Base-by-base conservation (phyloP, 2,113 vertebrate genomes). In the Genyomyrus donnyi region DNA sequence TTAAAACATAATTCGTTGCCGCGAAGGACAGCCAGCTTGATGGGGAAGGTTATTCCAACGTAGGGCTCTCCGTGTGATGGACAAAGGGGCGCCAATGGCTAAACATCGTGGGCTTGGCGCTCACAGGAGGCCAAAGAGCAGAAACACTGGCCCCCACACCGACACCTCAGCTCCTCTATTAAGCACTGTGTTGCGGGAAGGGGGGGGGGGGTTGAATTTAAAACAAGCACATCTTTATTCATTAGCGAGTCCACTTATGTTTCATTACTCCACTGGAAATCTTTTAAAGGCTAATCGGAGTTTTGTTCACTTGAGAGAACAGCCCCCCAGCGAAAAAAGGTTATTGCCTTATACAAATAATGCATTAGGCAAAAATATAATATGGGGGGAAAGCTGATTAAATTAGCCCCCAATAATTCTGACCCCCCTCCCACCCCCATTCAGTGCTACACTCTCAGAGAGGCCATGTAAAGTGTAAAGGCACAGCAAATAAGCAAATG, bases 241-340 rank as follows among this genome's bases (percentile, higher is more conserved):
- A 93, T 94, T 94, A 84, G 21, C 80, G 90, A 90, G 91, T 92
- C 91, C 92, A 93, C 94, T 95, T 94, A 93, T 84, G 48, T 93
- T 92, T 93, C 92, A 94, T 95, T 94, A 93, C 93, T 95, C 92
- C 92, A 93, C 92, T 93, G 92, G 92, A 94, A 95, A 95, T 93
- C 93, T 93, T 91, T 92, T 92, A 91, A 92, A 89, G 90, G 89
- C 89, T 89, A 91, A 90, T 92, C 89, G 80, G 91, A 90, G 85
- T 90, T 70, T 92, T 89, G 77, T 46, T 1, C 58, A 50, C 52
- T 88, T 53, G 35, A 58, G 53, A 50, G 77, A 90, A 90, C 84
- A 90, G 45, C 77, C 88, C 91, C 89, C 80, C 91, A 31, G 21
- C 66, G 62, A 50, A 50, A 53, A 87, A 84, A 46, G 31, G 35